Conservation (phyloP, 2,797 vertebrate genomes). For the Pygocentrus nattereri region DNA sequence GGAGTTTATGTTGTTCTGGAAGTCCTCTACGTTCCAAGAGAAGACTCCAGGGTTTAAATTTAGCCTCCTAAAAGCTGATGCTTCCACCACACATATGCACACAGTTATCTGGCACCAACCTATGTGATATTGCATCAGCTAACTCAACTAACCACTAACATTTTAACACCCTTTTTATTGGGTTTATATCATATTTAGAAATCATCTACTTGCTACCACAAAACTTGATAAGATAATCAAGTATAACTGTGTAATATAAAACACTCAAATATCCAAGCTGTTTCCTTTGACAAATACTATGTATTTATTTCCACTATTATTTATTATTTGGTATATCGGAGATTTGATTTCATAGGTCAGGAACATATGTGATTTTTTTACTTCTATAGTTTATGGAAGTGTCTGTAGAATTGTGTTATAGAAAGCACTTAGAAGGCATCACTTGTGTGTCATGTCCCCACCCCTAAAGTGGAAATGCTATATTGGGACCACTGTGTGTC, state of each 20-base stretch:
- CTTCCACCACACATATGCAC: slow-evolving; percentile 74
- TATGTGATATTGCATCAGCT: slow-evolving; percentile 63
- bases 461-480: background rate
- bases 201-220: slow-evolving; percentile 47
- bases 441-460: background rate
- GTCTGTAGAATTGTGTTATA: background rate
- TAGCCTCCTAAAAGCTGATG: slow-evolving; percentile 84
- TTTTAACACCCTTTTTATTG: slow-evolving; percentile 77
- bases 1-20: slow-evolving; percentile 81
- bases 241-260: background rate
- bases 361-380: background rate
- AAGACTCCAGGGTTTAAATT: slow-evolving; percentile 80
- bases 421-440: background rate
- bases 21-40: slow-evolving; percentile 75
- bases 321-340: background rate
- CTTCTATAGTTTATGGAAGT: background rate
- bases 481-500: background rate
- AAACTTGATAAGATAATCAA: slow-evolving; percentile 14
- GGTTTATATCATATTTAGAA: slow-evolving; percentile 69
- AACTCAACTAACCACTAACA: slow-evolving; percentile 62
- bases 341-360: background rate
- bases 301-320: background rate
- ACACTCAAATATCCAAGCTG: background rate
- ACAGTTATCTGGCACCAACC: slow-evolving; percentile 68
- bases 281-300: background rate